Base-by-base conservation (phyloP, 2,888 invertebrate species). In the Clepsis dumicolana region DNA sequence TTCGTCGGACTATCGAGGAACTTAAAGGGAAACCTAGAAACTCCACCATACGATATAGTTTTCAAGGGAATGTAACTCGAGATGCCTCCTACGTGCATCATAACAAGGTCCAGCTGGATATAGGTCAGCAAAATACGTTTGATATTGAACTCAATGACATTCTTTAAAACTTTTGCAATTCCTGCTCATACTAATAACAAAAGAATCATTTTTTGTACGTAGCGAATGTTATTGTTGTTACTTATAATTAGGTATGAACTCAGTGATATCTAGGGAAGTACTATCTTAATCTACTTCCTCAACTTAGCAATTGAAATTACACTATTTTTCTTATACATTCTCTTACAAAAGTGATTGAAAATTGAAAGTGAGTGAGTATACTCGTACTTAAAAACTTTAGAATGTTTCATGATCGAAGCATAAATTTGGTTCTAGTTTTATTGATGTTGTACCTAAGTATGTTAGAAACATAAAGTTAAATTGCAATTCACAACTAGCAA, bases 21-120 rank as follows among this genome's bases (percentile, higher is more conserved):
- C 48, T 18, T 48, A 16, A 48, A 18, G 21, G 10, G 21, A 48
- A 48, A 48, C 3, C 48, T 48, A 48, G 12, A 48, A 48, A 12
- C 12, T 48, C 48, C 10, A 21, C 32, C 18, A 56, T 56, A 16
- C 10, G 54, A 12, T 29, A 21, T 56, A 56, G 54, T 56, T 56
- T 35, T 32, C 32, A 56, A 32, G 54, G 54, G 4, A 21, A 21
- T 14, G 32, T 21, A 18, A 21, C 32, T 56, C 5, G 32, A 21
- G 18, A 35, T 35, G 18, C 5, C 16, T 32, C 16, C 27, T 53
- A 29, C 32, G 32, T 56, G 18, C 18, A 32, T 56, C 32, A 35
- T 18, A 32, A 18, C 14, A 32, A 56, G 27, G 12, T 56, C 18
- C 21, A 48, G 48, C 8, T 21, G 0, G 44, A 44, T 44, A 18